Base-by-base conservation (phyloP, 2,113 vertebrate genomes). In the Xiphias gladius region DNA sequence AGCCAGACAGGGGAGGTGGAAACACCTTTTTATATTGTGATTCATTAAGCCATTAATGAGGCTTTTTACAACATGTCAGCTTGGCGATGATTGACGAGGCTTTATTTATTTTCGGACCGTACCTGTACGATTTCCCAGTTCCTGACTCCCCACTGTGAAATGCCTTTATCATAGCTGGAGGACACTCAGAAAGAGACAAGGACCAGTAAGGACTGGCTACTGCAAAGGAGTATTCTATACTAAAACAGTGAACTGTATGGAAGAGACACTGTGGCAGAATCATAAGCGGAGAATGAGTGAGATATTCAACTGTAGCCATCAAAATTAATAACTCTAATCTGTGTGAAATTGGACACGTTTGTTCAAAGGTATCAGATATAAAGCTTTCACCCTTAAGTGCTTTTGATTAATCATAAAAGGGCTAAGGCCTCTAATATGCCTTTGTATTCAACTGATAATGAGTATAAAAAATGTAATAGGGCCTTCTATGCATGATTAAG, bases 1-100 rank as follows among this genome's bases (percentile, higher is more conserved):
- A 76, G 90, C 76, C 61, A 55, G 84, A 8, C 81, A 20, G 66
- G 28, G 82, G 37, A 71, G 70, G 86, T 83, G 87, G 83, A 82
- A 82, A 86, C 72, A 87, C 86, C 75, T 92, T 86, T 35, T 91
- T 91, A 89, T 93, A 87, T 83, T 85, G 79, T 90, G 93, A 95
- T 93, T 95, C 92, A 94, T 95, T 95, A 94, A 92, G 84, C 79
- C 84, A 94, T 94, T 94, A 93, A 96, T 94, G 94, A 95, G 92
- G 87, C 91, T 84, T 93, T 95, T 95, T 89, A 93, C 84, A 88
- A 80, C 39, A 43, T 55, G 79, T 90, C 89, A 91, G 73, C 80
- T 72, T 37, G 77, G 58, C n/a, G 32, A 83, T 93, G 94, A 94
- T 90, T 91, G 88, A 93, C 74, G 88, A 89, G 76, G 43, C 75